These are phyloP conservation scores for Trematomus loennbergii DNA, from an alignment of 2,113 vertebrate genomes.

Conservation along the genomic window DNA sequence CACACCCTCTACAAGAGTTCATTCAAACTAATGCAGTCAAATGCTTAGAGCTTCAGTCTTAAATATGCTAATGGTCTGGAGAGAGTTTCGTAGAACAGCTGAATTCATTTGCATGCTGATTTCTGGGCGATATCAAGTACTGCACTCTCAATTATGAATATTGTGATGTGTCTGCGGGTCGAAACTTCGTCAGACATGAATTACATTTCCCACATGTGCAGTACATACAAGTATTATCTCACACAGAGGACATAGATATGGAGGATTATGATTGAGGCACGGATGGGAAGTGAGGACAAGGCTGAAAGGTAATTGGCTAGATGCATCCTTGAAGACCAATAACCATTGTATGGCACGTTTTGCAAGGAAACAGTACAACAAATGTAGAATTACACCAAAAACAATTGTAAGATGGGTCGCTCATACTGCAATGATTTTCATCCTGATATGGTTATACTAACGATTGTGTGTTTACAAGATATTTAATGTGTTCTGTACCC, in stretches of 20 bases:
- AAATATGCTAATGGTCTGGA: conserved; percentile 64
- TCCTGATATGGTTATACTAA: neutral
- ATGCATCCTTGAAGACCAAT: neutral
- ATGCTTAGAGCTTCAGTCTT: conserved; percentile 55
- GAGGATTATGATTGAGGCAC: neutral
- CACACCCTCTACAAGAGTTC: conserved; percentile 45
- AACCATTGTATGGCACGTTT: neutral
- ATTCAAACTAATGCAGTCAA: conserved; percentile 60
- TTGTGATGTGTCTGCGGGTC: conserved; percentile 12
- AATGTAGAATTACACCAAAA: conserved; percentile 5
- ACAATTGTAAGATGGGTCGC: neutral
- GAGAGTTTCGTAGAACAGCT: conserved; percentile 50
- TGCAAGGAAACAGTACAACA: neutral
- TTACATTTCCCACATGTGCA: neutral
- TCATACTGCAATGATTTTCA: neutral
- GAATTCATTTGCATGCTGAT: conserved; percentile 68
- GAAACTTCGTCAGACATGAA: conserved; percentile 32
- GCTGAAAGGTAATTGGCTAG: neutral
- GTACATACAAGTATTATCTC: neutral
- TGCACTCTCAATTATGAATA: conserved; percentile 32
- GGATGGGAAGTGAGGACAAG: neutral
- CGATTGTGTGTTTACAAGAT: neutral
- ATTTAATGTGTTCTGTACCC: neutral
- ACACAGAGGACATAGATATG: neutral
- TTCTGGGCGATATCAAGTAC: conserved; percentile 34